Base-by-base conservation (phyloP, 1,140 invertebrate species). In the Fopius arisanus region DNA sequence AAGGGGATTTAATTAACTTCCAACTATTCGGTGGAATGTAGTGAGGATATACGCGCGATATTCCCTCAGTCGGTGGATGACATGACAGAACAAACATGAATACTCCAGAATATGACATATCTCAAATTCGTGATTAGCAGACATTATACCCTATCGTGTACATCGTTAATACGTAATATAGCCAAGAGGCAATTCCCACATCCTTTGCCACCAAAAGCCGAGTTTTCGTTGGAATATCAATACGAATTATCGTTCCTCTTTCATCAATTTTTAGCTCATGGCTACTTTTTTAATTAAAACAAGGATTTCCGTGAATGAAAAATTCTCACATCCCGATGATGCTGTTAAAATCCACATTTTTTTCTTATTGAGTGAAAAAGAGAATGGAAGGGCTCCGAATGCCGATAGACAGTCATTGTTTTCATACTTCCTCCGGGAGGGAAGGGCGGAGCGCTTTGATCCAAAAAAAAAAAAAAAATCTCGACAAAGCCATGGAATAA, bases 401-500 rank as follows among this genome's bases (percentile, higher is more conserved):
- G 62, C n/a, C 62, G 28, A 65, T 65, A 65, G 9, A 65, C 29
- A 6, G 7, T 65, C 26, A 23, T 41, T 70, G n/a, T 51, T 51
- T 71, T 59, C 40, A 26, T 63, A 16, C 16, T 2, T 71, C 33
- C 26, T 62, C 7, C 10, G 26, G 26, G 3, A 29, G 12, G 21
- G 33, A 14, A 16, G 62, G 26, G 29, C 4, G 7, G 5, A 33
- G 7, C 3, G 62, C 62, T 65, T 65, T 65, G 62, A 65, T 59
- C 19, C 54, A 23, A 59, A 59, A 23, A 59, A 59, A 65, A n/a
- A 10, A 28, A 33, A 76, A 73, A 76, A 78, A 70, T 78, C 76
- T 78, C 79, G 79, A 81, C 81, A 83, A 83, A 81, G 79, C 73
- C 77, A 73, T 63, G 70, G 77, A 81, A 83, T 83, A 80, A 83